These are phyloP conservation scores for Tribolium madens DNA, from an alignment of 1,140 invertebrate species.

Conservation along the genomic window DNA sequence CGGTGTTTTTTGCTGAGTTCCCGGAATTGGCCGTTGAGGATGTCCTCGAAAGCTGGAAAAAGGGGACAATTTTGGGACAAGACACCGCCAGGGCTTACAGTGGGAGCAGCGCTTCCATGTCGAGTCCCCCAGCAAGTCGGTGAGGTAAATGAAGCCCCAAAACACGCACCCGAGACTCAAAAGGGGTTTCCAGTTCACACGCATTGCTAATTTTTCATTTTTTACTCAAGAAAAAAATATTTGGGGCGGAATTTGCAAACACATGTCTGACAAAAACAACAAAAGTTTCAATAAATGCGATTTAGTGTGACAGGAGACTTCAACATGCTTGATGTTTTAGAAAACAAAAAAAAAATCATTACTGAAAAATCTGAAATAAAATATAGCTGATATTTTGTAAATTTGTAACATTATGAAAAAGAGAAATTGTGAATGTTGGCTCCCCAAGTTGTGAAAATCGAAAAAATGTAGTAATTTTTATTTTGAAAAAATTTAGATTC, in stretches of 20 bases:
- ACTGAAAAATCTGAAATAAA: too few species aligned
- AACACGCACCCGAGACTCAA: conserved; percentile 3
- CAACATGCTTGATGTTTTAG: conserved; percentile 5
- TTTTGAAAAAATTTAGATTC: too few species aligned
- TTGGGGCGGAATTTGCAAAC: neutral
- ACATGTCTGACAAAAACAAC: conserved; percentile 26
- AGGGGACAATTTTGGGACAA: neutral
- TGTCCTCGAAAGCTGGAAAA: neutral
- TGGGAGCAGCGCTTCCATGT: neutral
- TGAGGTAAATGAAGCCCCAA: conserved; percentile 8
- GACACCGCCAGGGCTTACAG: neutral
- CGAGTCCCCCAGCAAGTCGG: neutral
- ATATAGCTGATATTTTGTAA: too few species aligned
- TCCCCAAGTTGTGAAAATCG: too few species aligned
- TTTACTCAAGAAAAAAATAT: neutral
- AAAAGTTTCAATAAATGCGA: conserved; percentile 12
- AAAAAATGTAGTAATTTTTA: too few species aligned
- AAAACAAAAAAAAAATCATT: neutral
- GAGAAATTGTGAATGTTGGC: too few species aligned
- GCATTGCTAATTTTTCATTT: neutral
- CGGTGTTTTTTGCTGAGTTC: neutral
- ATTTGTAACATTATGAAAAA: too few species aligned
- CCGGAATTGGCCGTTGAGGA: neutral
- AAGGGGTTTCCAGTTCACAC: conserved; percentile 2
- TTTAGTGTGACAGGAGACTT: neutral